Evolutionary conservation across 1,140 invertebrate species (phyloP).

Genomic region (Sinella curviseta): DNA sequence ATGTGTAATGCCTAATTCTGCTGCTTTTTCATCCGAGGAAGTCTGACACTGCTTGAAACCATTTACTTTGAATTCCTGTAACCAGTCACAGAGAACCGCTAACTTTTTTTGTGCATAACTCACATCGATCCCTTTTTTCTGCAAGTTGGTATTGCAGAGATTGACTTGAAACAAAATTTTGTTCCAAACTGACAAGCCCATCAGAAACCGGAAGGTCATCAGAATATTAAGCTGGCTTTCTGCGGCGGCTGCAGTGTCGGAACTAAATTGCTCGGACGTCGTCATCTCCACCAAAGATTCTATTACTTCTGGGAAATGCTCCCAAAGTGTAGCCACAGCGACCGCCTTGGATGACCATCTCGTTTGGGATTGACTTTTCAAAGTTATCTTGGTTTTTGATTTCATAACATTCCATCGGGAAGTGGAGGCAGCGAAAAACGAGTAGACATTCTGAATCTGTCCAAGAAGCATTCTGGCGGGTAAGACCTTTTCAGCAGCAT

Average conservation of each 20-base stretch:
- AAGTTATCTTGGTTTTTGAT: no score
- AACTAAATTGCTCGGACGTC: background rate
- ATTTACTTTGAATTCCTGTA: background rate
- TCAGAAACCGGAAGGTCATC: background rate
- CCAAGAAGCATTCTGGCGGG: constrained; percentile 8
- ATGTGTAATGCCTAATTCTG: background rate
- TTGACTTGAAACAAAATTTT: background rate
- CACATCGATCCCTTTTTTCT: background rate
- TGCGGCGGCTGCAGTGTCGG: background rate
- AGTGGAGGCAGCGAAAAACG: constrained; percentile 19
- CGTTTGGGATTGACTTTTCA: background rate
- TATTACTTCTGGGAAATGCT: background rate
- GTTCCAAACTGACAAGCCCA: background rate
- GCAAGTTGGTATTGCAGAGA: background rate
- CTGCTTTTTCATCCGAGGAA: background rate
- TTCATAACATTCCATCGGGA: constrained; percentile 23
- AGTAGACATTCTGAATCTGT: constrained; percentile 13
- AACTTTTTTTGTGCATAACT: background rate
- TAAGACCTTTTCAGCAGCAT: constrained; percentile 21
- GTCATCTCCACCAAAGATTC: background rate
- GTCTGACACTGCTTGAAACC: background rate
- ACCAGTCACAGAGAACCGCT: background rate
- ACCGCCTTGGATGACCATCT: background rate
- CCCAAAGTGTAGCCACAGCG: background rate
- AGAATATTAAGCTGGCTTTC: background rate